phyloP scores from a whole-genome alignment of 23 tunicate species.

The Halocynthia aurantium region DNA sequence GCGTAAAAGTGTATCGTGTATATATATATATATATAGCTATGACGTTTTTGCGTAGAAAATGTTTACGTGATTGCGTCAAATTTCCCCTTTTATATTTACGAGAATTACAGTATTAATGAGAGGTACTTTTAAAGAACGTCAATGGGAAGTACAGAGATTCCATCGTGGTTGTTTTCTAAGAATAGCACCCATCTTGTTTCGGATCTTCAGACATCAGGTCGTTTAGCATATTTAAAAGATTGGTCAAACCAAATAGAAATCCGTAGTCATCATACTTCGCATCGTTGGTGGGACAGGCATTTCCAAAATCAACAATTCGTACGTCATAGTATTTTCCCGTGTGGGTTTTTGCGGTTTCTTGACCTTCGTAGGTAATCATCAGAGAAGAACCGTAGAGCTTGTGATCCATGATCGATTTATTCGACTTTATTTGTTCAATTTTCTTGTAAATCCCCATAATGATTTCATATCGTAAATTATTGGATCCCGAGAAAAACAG shows the following conservation, averaged over 20 bases:
- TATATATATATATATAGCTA: no score
- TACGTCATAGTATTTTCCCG: conserved; percentile 4
- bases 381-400: conserved; percentile 27
- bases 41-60: no score
- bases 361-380: conserved; percentile 24
- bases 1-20: no score
- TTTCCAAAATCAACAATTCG: conserved; percentile 51
- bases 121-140: no score
- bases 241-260: conserved; percentile 40
- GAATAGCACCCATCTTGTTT: neutral
- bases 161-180: neutral
- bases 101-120: no score
- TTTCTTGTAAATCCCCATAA: neutral
- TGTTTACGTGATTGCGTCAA: no score
- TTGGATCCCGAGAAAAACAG: conserved; percentile 6
- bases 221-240: neutral
- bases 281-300: neutral
- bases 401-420: neutral
- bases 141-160: no score
- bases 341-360: neutral
- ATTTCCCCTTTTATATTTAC: no score
- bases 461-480: neutral
- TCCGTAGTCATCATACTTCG: conserved; percentile 9
- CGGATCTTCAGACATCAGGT: neutral
- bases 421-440: conserved; percentile 3